These are phyloP conservation scores for Drosophila yooni DNA, from an alignment of 2,888 invertebrate species.

Conservation along the genomic window DNA sequence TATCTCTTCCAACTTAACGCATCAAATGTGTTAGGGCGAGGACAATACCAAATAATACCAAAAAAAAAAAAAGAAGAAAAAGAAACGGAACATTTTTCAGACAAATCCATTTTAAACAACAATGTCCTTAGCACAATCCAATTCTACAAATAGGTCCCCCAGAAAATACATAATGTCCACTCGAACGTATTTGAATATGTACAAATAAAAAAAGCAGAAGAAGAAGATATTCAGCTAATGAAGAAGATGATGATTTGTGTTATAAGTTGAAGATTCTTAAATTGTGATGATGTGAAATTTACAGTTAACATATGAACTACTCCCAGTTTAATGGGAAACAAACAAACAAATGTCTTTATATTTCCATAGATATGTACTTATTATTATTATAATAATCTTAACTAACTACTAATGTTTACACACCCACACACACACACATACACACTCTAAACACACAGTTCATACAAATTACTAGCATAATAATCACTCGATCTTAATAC, in stretches of 20 bases:
- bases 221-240: constrained; percentile 22
- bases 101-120: constrained; percentile 11
- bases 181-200: constrained; percentile 39
- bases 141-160: constrained; percentile 27
- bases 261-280: constrained; percentile 79
- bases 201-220: constrained; percentile 15
- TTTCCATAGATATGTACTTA: constrained; percentile 66
- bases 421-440: constrained; percentile 13
- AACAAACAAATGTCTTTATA: constrained; percentile 80
- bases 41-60: constrained; percentile 59
- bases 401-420: constrained; percentile 60
- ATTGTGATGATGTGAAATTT: constrained; percentile 86
- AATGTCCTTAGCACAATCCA: constrained; percentile 38
- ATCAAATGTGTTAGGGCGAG: constrained; percentile 67
- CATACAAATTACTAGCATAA: constrained; percentile 23
- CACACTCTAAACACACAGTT: constrained; percentile 13
- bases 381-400: constrained; percentile 61
- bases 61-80: background rate
- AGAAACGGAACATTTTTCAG: constrained; percentile 9
- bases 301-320: constrained; percentile 85
- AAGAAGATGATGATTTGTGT: constrained; percentile 37
- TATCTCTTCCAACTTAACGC: constrained; percentile 60
- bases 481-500: constrained; percentile 18
- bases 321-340: constrained; percentile 84
- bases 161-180: constrained; percentile 18